These are phyloP conservation scores for Charina bottae DNA, from an alignment of 2,113 vertebrate species.

Conservation along the genomic window DNA sequence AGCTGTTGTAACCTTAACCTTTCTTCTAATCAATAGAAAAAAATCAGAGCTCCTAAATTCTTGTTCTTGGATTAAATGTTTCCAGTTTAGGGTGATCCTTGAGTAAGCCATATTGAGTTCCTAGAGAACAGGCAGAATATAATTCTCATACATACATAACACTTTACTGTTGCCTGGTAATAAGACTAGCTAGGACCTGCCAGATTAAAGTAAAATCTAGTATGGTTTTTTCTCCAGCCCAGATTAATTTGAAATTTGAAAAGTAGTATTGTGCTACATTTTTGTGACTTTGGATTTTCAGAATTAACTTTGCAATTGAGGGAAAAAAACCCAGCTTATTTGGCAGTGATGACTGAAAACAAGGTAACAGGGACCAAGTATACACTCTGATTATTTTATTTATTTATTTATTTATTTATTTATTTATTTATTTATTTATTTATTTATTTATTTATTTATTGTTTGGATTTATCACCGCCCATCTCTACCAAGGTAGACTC, in stretches of 20 bases:
- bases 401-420: too few species aligned
- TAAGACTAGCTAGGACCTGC: neutral
- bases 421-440: too few species aligned
- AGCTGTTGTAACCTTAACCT: neutral
- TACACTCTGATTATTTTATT: neutral
- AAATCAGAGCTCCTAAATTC: neutral
- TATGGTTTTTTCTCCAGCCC: neutral
- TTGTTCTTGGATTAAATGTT: neutral
- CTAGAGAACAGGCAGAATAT: neutral
- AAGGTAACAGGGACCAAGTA: neutral
- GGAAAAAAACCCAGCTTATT: neutral
- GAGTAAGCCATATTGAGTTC: neutral
- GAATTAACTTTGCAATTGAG: neutral
- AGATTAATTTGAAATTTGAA: neutral
- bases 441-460: too few species aligned
- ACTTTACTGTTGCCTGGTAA: neutral
- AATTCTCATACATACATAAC: neutral
- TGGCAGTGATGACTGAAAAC: neutral
- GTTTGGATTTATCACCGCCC: too few species aligned
- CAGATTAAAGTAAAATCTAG: neutral
- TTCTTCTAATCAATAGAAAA: neutral
- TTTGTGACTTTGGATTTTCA: neutral
- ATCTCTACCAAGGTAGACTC: too few species aligned
- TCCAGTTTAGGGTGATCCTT: neutral
- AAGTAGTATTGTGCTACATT: neutral